Conservation (phyloP, 2,888 invertebrate species). For the Drosophila pseudotalamancana region DNA sequence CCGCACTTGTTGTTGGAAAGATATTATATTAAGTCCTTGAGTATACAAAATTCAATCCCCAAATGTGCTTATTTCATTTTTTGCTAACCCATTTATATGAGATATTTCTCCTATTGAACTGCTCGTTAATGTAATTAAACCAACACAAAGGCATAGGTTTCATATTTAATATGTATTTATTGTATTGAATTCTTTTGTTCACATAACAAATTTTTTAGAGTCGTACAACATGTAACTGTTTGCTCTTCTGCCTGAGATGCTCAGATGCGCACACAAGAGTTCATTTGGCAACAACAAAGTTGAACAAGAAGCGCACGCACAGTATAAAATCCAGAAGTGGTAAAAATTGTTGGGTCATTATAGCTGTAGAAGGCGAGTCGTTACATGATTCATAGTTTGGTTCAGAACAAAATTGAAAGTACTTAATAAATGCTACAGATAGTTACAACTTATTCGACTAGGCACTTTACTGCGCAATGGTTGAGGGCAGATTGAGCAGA, state of each 20-base stretch:
- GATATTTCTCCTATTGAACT: neutral
- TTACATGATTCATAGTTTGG: constrained; percentile 46
- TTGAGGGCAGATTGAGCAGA: constrained; percentile 82
- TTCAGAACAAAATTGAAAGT: constrained; percentile 69
- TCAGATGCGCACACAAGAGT: constrained; percentile 19
- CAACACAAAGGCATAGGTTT: neutral
- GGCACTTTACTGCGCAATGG: constrained; percentile 76
- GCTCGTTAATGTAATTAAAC: no score
- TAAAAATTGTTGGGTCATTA: constrained; percentile 34
- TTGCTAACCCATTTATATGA: no score
- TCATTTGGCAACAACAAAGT: constrained; percentile 45
- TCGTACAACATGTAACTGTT: constrained; percentile 26
- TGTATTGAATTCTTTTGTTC: constrained; percentile 61
- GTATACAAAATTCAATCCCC: no score
- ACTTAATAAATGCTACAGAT: constrained; percentile 79
- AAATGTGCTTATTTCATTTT: no score
- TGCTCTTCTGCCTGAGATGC: constrained; percentile 18
- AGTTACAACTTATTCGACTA: constrained; percentile 70
- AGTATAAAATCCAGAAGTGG: constrained; percentile 37
- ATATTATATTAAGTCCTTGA: no score
- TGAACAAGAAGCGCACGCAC: constrained; percentile 19
- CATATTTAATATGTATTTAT: constrained; percentile 71
- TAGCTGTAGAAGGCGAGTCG: constrained; percentile 36
- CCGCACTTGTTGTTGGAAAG: no score
- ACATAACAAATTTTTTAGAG: constrained; percentile 65